Base-by-base conservation (phyloP, 1,140 invertebrate species). In the Steinernema feltiae region DNA sequence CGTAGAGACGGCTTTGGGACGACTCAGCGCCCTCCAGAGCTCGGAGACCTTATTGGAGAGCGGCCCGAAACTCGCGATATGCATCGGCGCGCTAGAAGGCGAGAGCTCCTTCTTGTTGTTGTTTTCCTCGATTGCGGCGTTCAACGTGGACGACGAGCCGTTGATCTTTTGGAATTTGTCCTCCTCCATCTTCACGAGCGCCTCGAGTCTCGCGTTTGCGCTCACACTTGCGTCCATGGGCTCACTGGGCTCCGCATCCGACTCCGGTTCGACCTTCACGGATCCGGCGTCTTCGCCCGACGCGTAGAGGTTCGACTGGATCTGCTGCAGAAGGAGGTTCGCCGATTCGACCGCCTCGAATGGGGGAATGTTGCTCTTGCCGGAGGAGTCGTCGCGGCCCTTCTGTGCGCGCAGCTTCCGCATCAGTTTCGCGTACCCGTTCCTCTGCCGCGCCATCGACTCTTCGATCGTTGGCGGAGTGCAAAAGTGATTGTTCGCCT, bases 11-110 rank as follows among this genome's bases (percentile, higher is more conserved):
- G 30, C 27, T 12, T 30, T 32, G 1, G 70, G 74, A 32, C 63
- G 24, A 46, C 73, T 76, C 1, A 76, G 31, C 32, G 74, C 74
- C 32, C 63, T 73, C 24, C 72, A 72, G 35, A 76, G 71, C 32
- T 76, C 74, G 29, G 74, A 76, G 12, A 70, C 74, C 32, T 63
- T 63, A 21, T 63, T 63, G 53, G 53, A 63, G 12, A 63, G 24
- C n/a, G n/a, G 24, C 7, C 53, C 15, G 53, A 63, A 27, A 21
- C 53, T 63, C 53, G 7, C 7, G 24, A 63, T 63, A n/a, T n/a
- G n/a, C n/a, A n/a, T n/a, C n/a, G n/a, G n/a, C n/a, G n/a, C n/a
- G n/a, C n/a, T n/a, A n/a, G n/a, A n/a, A n/a, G n/a, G n/a, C n/a
- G n/a, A n/a, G n/a, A n/a, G n/a, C n/a, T n/a, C n/a, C n/a, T n/a